Percentiles rank a stretch among this genome's conserved stretches.
Conservation (phyloP, 2,888 invertebrate species). For the Gibbula magus region DNA sequence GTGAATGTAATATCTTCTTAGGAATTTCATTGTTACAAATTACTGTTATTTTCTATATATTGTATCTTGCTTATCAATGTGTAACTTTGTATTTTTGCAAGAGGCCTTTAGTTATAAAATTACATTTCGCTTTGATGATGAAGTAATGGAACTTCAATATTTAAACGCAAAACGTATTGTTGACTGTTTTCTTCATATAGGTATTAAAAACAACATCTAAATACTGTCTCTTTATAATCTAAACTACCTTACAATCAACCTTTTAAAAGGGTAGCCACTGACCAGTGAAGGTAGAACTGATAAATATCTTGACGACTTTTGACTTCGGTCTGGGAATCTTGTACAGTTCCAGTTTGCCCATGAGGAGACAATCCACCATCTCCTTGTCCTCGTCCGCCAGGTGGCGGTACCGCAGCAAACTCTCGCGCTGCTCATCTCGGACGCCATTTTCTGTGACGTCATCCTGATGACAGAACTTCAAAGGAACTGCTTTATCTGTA, state of each 20-base stretch:
- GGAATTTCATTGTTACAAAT: too few species aligned
- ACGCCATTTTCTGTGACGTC: conserved; percentile 49
- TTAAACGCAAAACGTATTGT: too few species aligned
- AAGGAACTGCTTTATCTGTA: too few species aligned
- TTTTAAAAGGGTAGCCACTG: conserved; percentile 46
- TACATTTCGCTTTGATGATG: too few species aligned
- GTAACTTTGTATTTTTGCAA: too few species aligned
- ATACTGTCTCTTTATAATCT: not conserved
- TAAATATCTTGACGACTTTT: conserved; percentile 96
- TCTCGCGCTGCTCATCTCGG: conserved; percentile 40
- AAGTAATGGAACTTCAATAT: too few species aligned
- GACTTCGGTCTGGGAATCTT: conserved; percentile 94
- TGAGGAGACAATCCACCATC: conserved; percentile 47
- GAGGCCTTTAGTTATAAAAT: too few species aligned
- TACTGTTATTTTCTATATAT: too few species aligned
- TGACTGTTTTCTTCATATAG: not conserved
- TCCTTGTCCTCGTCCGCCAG: conserved; percentile 43
- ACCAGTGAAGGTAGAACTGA: conserved; percentile 98
- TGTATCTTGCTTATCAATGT: too few species aligned
- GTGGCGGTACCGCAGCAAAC: conserved; percentile 50
- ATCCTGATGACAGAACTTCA: conserved; percentile 51
- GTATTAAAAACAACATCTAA: not conserved
- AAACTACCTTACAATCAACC: not conserved
- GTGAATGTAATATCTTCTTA: too few species aligned
- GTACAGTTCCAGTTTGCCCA: conserved; percentile 76